Evolutionary conservation across 64 coral and sea anemone genomes (phyloP).

Genomic region (Orbicella faveolata): DNA sequence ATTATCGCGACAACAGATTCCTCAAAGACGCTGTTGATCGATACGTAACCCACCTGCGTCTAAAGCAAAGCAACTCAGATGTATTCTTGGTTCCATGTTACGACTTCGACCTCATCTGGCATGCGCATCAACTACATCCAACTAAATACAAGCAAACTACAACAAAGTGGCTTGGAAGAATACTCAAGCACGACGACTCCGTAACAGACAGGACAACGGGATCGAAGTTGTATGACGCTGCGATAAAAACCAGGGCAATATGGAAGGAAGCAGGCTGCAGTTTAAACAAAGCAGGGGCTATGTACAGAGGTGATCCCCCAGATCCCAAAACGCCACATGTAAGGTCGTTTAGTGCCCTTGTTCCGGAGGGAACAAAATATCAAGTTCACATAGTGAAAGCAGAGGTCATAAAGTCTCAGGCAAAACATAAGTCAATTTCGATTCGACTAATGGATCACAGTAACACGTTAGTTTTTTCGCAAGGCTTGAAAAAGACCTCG

Average conservation of each 20-base stretch:
- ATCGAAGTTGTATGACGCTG: constrained; percentile 52
- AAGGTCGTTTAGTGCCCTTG: no score
- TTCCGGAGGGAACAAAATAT: no score
- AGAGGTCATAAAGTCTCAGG: no score
- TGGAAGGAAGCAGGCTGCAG: constrained; percentile 44
- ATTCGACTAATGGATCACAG: no score
- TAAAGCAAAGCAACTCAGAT: constrained; percentile 56
- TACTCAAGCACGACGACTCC: constrained; percentile 66
- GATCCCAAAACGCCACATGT: no score
- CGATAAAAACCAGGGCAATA: constrained; percentile 28
- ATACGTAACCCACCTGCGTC: constrained; percentile 51
- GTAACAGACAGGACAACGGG: constrained; percentile 57
- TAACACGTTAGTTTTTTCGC: no score
- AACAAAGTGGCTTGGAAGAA: constrained; percentile 28
- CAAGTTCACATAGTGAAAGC: no score
- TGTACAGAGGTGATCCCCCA: constrained; percentile 61
- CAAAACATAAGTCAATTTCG: no score
- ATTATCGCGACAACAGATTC: constrained; percentile 52
- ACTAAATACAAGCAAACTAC: constrained; percentile 45
- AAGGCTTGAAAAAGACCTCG: no score
- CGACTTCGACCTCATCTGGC: constrained; percentile 75
- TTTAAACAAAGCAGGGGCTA: constrained; percentile 45
- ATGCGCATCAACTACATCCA: constrained; percentile 66
- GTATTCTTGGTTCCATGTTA: constrained; percentile 68
- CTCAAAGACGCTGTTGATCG: constrained; percentile 47